phyloP scores from a whole-genome alignment of 2,888 invertebrate species.

The Ophion costatus region DNA sequence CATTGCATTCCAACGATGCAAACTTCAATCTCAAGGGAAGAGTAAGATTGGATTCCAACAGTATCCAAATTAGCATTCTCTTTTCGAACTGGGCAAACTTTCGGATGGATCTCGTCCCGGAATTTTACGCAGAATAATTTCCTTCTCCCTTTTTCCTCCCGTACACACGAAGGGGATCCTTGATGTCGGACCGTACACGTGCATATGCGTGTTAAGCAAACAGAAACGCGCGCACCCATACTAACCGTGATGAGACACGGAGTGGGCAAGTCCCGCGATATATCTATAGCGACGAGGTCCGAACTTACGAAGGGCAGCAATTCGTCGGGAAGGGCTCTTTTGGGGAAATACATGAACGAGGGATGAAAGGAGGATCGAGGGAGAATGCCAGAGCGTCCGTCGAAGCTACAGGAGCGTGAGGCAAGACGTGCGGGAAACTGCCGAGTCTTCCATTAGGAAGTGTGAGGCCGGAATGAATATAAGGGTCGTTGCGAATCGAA shows the following conservation, averaged over 20 bases:
- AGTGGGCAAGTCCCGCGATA: not conserved
- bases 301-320: not conserved
- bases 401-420: not conserved
- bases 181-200: too few species aligned
- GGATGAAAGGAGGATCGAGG: constrained; percentile 7
- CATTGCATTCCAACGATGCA: too few species aligned
- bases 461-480: constrained; percentile 15
- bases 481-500: constrained; percentile 12
- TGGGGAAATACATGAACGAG: constrained; percentile 2
- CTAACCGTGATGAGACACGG: not conserved
- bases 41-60: too few species aligned
- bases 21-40: too few species aligned
- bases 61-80: too few species aligned
- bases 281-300: not conserved
- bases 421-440: constrained; percentile 11
- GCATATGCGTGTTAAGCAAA: not conserved
- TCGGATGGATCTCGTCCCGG: too few species aligned
- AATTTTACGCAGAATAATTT: too few species aligned
- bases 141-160: too few species aligned
- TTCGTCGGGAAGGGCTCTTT: not conserved
- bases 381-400: not conserved
- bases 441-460: constrained; percentile 17
- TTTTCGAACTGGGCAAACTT: too few species aligned
- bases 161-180: too few species aligned
- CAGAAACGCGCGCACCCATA: not conserved